Conservation (phyloP, 2,888 invertebrate genomes). For the Sylvicola cinctus region DNA sequence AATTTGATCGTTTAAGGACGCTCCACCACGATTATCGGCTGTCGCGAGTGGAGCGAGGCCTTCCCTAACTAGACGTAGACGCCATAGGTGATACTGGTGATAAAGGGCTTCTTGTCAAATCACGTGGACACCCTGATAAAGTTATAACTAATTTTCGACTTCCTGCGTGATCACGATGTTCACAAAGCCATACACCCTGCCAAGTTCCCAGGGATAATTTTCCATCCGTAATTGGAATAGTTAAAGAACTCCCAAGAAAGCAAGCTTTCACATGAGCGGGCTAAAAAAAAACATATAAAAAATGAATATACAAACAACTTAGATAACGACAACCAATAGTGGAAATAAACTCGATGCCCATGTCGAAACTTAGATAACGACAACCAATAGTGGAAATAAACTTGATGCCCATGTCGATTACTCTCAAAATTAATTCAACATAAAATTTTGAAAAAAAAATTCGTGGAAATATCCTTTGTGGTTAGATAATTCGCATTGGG, state of each 20-base stretch:
- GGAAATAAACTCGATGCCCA: too few relatives aligned
- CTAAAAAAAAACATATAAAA: slow-evolving; percentile 39
- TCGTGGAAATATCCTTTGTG: too few relatives aligned
- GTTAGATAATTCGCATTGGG: too few relatives aligned
- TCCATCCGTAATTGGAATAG: slow-evolving; percentile 90
- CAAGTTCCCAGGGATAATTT: slow-evolving; percentile 88
- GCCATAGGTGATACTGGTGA: slow-evolving; percentile 71
- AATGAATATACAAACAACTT: slow-evolving; percentile 7
- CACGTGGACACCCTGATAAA: slow-evolving; percentile 74
- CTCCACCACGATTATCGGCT: slow-evolving; percentile 20
- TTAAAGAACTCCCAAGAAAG: slow-evolving; percentile 85
- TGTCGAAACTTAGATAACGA: too few relatives aligned
- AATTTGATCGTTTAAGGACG: too few relatives aligned
- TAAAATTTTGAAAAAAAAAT: too few relatives aligned
- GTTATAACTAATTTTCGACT: slow-evolving; percentile 79
- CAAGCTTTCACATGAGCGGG: slow-evolving; percentile 95
- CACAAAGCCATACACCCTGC: slow-evolving; percentile 97
- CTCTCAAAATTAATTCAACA: too few relatives aligned
- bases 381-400: too few relatives aligned
- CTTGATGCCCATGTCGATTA: too few relatives aligned
- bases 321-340: slow-evolving; percentile 3
- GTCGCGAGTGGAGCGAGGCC: slow-evolving; percentile 35
- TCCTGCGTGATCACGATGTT: slow-evolving; percentile 90
- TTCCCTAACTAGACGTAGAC: slow-evolving; percentile 82
- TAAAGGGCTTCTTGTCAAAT: slow-evolving; percentile 68